These are phyloP conservation scores for Scaptomyza graminum DNA, from an alignment of 1,140 invertebrate genomes.

Conservation along the genomic window DNA sequence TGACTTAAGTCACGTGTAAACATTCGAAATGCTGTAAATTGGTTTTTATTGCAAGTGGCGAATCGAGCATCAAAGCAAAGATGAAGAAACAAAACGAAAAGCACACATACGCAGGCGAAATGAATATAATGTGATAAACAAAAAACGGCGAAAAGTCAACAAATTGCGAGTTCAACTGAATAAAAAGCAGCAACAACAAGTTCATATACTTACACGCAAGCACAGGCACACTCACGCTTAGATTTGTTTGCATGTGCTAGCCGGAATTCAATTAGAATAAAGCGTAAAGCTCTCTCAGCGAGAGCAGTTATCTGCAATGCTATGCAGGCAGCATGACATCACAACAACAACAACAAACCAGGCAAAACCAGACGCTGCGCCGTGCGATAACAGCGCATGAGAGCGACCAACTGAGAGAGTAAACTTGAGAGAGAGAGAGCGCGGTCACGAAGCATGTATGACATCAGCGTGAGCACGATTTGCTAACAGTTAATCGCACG, in stretches of 20 bases:
- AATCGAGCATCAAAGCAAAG: constrained; percentile 19
- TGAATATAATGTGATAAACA: constrained; percentile 63
- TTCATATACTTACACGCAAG: background rate
- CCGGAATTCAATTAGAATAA: constrained; percentile 73
- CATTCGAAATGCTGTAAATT: constrained; percentile 70
- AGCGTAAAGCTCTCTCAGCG: constrained; percentile 29
- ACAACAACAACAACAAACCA: constrained; percentile 26
- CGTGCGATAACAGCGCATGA: constrained; percentile 45
- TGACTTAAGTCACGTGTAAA: constrained; percentile 75
- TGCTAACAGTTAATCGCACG: constrained; percentile 77
- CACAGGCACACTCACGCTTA: background rate
- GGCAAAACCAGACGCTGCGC: constrained; percentile 28
- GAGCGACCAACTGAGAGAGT: constrained; percentile 18
- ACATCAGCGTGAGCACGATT: constrained; percentile 81
- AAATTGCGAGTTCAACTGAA: constrained; percentile 68
- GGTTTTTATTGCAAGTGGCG: constrained; percentile 65
- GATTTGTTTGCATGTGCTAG: constrained; percentile 39
- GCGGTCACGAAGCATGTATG: constrained; percentile 53
- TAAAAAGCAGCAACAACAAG: constrained; percentile 33
- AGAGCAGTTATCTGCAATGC: constrained; percentile 27
- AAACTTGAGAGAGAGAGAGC: constrained; percentile 8
- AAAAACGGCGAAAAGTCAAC: constrained; percentile 68
- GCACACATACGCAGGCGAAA: constrained; percentile 30
- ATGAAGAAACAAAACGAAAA: constrained; percentile 37
- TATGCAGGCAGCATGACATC: constrained; percentile 44